Conservation (phyloP, 1,140 invertebrate species). For the Rhizoglyphus robini region DNA sequence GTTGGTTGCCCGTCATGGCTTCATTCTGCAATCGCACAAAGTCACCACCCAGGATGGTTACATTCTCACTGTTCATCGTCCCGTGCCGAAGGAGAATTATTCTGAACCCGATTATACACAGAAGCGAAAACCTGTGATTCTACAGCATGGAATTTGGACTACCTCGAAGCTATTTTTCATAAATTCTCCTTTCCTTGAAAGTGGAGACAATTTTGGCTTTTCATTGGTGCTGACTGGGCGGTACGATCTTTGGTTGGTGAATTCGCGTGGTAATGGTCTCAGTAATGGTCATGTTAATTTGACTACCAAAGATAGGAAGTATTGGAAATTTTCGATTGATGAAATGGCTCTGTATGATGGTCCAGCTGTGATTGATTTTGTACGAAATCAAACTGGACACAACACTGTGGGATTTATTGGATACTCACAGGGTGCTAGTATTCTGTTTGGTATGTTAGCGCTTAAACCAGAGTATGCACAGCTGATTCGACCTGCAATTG, state of each 20-base stretch:
- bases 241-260: slow-evolving; percentile 33
- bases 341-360: slow-evolving; percentile 36
- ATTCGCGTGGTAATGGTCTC: slow-evolving; percentile 29
- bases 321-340: slow-evolving; percentile 36
- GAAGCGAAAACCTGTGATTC: slow-evolving; percentile 1
- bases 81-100: slow-evolving; percentile 29
- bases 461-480: slow-evolving; percentile 48
- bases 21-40: slow-evolving; percentile 34
- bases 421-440: slow-evolving; percentile 51
- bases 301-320: slow-evolving; percentile 24
- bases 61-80: slow-evolving; percentile 53
- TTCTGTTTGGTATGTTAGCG: slow-evolving; percentile 47
- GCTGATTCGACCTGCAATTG: slow-evolving; percentile 41
- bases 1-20: not conserved
- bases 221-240: slow-evolving; percentile 29
- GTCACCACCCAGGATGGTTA: slow-evolving; percentile 55
- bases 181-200: slow-evolving; percentile 35
- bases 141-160: not conserved
- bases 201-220: slow-evolving; percentile 17
- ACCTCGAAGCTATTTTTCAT: not conserved
- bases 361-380: slow-evolving; percentile 37
- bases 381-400: slow-evolving; percentile 40
- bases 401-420: slow-evolving; percentile 47
- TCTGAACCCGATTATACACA: not conserved
- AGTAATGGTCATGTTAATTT: not conserved